Evolutionary conservation across 2,113 vertebrate genomes (phyloP).

Genomic region (Donacobius atricapilla): DNA sequence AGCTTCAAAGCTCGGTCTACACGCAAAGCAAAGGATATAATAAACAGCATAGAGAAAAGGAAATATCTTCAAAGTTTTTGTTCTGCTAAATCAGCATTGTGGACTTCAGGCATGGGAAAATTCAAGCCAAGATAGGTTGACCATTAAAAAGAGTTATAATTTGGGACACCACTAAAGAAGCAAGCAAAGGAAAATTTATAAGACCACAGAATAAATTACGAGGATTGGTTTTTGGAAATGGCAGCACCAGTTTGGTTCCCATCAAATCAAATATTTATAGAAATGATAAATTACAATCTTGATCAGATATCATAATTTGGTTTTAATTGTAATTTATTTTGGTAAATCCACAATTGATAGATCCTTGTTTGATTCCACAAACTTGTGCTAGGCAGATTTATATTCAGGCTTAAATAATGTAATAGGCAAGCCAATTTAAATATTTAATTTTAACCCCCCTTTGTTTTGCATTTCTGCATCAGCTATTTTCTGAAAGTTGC

Average conservation of each 20-base stretch:
- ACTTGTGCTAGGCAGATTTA: background rate
- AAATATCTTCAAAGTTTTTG: conserved; percentile 41
- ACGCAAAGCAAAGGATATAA: conserved; percentile 36
- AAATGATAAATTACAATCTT: background rate
- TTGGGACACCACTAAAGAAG: conserved; percentile 50
- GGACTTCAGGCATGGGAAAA: conserved; percentile 38
- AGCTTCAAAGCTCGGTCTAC: background rate
- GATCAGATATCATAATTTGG: background rate
- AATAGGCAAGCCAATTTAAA: background rate
- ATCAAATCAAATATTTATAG: conserved; percentile 26
- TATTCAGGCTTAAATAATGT: background rate
- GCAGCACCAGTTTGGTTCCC: conserved; percentile 5
- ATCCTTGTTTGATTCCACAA: background rate
- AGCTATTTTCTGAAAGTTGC: background rate
- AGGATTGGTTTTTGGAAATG: background rate
- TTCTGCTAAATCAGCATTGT: conserved; percentile 60
- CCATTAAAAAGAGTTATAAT: conserved; percentile 12
- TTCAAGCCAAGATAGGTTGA: conserved; percentile 20
- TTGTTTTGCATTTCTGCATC: background rate
- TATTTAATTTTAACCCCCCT: background rate
- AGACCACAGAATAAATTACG: conserved; percentile 18
- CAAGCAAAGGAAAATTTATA: conserved; percentile 26
- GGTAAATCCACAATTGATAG: background rate
- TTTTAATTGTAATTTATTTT: background rate
- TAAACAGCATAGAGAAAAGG: conserved; percentile 37